Evolutionary conservation across 2,113 vertebrate genomes (phyloP).

Genomic region (Calidris pygmaea): DNA sequence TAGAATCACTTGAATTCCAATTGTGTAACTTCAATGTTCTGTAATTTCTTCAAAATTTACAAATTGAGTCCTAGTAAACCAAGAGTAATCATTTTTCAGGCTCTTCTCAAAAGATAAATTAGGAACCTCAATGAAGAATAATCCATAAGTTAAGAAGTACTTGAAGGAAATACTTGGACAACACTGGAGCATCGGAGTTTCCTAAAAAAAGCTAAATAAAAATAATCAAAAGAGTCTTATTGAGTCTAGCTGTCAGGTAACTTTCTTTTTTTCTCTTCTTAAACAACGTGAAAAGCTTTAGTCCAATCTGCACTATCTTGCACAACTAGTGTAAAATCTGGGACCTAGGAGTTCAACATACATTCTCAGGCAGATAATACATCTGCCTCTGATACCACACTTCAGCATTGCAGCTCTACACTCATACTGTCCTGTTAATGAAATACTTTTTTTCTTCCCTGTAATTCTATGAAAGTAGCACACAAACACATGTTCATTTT

Average conservation of each 20-base stretch:
- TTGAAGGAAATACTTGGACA: neutral
- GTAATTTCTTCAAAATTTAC: neutral
- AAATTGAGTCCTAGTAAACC: neutral
- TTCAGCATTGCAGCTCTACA: neutral
- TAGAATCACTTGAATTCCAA: neutral
- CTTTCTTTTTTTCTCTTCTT: neutral
- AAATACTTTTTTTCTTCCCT: neutral
- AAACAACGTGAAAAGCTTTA: neutral
- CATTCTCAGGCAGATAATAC: neutral
- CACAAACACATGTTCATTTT: neutral
- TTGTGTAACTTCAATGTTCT: neutral
- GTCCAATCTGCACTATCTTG: neutral
- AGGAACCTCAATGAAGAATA: neutral
- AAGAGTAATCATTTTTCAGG: neutral
- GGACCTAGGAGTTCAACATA: neutral
- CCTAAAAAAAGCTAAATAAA: neutral
- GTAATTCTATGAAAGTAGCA: neutral
- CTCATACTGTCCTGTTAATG: neutral
- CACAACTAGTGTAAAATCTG: neutral
- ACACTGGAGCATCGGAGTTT: neutral
- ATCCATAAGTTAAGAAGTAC: neutral
- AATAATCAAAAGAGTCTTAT: neutral
- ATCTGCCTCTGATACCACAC: neutral
- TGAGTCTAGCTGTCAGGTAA: neutral
- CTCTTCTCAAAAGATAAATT: neutral